Base-by-base conservation (phyloP, 2,113 vertebrate genomes). In the Myotis davidii region DNA sequence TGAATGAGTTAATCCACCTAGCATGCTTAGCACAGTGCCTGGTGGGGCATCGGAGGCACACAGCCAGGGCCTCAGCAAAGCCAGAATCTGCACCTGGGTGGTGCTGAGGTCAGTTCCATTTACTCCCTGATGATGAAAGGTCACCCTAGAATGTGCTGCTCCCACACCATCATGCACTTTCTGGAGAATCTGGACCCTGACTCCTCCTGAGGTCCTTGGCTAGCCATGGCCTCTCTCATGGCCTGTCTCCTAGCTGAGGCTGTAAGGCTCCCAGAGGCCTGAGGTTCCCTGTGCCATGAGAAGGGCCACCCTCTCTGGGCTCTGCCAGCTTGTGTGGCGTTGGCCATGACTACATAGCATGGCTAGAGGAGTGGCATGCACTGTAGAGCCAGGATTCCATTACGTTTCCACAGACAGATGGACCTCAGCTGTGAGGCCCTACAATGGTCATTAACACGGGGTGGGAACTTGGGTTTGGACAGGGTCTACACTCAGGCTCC, bases 381-480 rank as follows among this genome's bases (percentile, higher is more conserved):
- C 4, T 8, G 59, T 7, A 17, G 1, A 73, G 59, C 29, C 50
- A 32, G 39, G 32, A 16, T 25, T 45, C 64, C 1, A 50, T 21
- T n/a, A 9, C 5, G 0, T 50, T 29, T 37, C 23, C 13, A 14
- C 52, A 56, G 61, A 70, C 39, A 37, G 25, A 29, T 0, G 2
- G n/a, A 54, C 64, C 74, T 81, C 74, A 61, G 56, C 21, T 6
- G 17, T 16, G 69, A 56, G 59, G 23, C 16, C 77, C 77, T n/a
- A 23, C 12, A 16, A 21, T 3, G 2, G 73, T 12, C 83, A 45
- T 29, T 18, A 37, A 23, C 91, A 39, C 0, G 0, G 9, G 39
- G 39, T 11, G 2, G 67, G 54, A 18, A 45, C 32, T 5, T 0
- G 12, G 74, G 32, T 65, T 18, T 5, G 39, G 25, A 37, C 52